phyloP scores from a whole-genome alignment of 2,113 vertebrate species.

The Leptodactylus fuscus region DNA sequence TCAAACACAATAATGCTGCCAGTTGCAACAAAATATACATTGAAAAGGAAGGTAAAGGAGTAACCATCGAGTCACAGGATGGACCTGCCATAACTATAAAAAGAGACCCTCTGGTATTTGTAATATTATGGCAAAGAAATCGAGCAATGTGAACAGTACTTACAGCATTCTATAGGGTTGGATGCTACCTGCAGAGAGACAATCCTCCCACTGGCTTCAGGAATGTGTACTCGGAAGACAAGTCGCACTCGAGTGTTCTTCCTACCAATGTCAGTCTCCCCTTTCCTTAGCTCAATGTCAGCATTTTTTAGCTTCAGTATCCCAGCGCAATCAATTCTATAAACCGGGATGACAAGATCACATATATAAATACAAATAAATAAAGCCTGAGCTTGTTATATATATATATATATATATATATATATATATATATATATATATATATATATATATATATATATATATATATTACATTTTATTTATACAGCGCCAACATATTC shows the following conservation, averaged over 20 bases:
- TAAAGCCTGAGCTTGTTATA: neutral
- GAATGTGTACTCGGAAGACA: slow-evolving; percentile 93
- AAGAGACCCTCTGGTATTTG: neutral
- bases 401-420: too few species aligned
- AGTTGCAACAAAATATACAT: neutral
- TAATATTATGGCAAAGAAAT: neutral
- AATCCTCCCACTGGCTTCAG: slow-evolving; percentile 84
- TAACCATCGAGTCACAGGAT: too few species aligned
- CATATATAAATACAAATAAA: neutral
- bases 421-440: too few species aligned
- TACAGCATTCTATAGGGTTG: slow-evolving; percentile 96
- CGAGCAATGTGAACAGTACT: slow-evolving; percentile 68
- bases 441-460: too few species aligned
- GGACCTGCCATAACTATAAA: too few species aligned
- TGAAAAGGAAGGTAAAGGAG: too few species aligned
- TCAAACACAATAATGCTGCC: neutral
- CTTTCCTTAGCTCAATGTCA: slow-evolving; percentile 95
- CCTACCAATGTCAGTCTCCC: slow-evolving; percentile 95
- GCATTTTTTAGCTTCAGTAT: slow-evolving; percentile 97
- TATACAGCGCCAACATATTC: too few species aligned
- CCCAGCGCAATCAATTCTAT: slow-evolving; percentile 95
- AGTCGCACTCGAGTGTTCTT: slow-evolving; percentile 96
- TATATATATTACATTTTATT: too few species aligned
- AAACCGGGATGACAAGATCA: slow-evolving; percentile 26
- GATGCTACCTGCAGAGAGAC: slow-evolving; percentile 92